Evolutionary conservation across 2,113 vertebrate genomes (phyloP).

Genomic region (Entelurus aequoreus): DNA sequence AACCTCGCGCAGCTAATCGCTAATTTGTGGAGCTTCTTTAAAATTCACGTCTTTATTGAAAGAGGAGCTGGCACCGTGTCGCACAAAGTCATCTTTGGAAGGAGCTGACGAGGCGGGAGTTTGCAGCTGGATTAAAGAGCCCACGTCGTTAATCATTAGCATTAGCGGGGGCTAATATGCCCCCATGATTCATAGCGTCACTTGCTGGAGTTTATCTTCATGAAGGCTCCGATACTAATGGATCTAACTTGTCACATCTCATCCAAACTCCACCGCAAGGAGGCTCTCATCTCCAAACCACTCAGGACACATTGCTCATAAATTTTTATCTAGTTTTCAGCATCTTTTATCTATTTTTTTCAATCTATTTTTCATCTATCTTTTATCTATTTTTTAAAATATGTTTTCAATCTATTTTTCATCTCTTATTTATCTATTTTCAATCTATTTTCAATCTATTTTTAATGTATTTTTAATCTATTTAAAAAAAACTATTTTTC

Average conservation of each 20-base stretch:
- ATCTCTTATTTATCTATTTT: no score
- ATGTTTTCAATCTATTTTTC: no score
- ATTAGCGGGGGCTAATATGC: slow-evolving; percentile 24
- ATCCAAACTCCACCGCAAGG: slow-evolving; percentile 1
- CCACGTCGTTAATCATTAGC: slow-evolving; percentile 41
- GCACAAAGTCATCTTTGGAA: background rate
- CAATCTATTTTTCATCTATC: no score
- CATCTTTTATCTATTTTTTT: no score
- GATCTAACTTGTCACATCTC: slow-evolving; percentile 2
- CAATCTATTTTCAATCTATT: no score
- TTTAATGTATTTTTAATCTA: no score
- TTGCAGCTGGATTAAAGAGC: slow-evolving; percentile 11
- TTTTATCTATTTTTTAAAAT: no score
- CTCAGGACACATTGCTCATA: no score
- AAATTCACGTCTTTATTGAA: slow-evolving; percentile 4
- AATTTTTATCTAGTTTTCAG: no score
- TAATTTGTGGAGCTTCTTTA: background rate
- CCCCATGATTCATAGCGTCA: slow-evolving; percentile 33
- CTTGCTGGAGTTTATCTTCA: slow-evolving; percentile 23
- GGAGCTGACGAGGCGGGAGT: background rate
- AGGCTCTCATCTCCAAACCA: background rate
- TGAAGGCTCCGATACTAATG: slow-evolving; percentile 13
- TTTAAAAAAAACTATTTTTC: no score
- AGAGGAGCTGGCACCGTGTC: slow-evolving; percentile 6
- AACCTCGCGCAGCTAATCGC: background rate